A percentile compares a stretch with the other conserved stretches of the same genome.
Evolutionary conservation across 2,888 invertebrate species (phyloP).

Genomic region (Caenorhabditis sp.): DNA sequence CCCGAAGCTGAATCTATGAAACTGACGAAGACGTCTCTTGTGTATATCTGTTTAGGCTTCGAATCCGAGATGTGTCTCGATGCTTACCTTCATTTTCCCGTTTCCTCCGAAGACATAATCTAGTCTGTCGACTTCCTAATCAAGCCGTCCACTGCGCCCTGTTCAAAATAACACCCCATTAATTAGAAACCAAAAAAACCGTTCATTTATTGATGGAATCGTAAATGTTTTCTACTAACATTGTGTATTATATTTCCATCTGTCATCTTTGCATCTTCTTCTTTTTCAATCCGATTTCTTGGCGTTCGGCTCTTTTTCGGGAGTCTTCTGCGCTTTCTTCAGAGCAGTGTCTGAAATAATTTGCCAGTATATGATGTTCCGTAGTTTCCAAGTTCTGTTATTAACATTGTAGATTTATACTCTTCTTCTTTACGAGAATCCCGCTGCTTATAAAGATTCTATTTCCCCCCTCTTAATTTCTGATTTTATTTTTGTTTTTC

Average conservation of each 20-base stretch:
- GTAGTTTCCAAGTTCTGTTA: conserved; percentile 1
- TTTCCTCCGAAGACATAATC: conserved; percentile 22
- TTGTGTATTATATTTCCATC: conserved; percentile 19
- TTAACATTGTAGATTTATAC: conserved; percentile 16
- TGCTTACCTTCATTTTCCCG: background rate
- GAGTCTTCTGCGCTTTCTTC: conserved; percentile 24
- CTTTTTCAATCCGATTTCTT: conserved; percentile 24
- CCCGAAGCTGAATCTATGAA: conserved; percentile 46
- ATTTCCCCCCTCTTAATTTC: background rate
- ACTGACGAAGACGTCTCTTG: background rate
- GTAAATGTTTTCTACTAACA: conserved; percentile 17
- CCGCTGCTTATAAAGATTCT: conserved; percentile 6
- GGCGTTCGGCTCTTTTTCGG: conserved; percentile 8
- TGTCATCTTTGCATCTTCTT: too few species aligned
- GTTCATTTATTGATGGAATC: conserved; percentile 27
- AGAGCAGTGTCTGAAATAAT: conserved; percentile 43
- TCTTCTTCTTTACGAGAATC: background rate
- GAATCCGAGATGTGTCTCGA: background rate
- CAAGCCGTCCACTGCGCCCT: conserved; percentile 15
- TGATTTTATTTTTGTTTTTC: conserved; percentile 13
- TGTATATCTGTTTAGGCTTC: background rate
- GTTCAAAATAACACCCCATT: conserved; percentile 2
- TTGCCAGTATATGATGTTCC: background rate
- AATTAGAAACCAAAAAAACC: too few species aligned
- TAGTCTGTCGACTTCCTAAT: conserved; percentile 31